Evolutionary conservation across 2,888 invertebrate genomes (phyloP).

Genomic region (Apamea anceps): DNA sequence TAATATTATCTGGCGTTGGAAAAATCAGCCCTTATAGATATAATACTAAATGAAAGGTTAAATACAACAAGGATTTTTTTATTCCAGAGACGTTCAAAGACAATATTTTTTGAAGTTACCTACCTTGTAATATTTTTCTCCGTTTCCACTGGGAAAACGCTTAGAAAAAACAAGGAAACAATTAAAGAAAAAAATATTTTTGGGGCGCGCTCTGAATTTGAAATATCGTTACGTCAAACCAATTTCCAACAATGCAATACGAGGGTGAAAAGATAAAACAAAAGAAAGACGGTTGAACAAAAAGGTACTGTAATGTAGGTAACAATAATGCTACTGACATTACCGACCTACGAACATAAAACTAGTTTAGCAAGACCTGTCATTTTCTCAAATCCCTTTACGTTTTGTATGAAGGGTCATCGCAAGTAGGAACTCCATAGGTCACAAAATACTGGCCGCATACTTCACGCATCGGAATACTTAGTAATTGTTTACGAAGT

Average conservation of each 20-base stretch:
- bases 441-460: constrained; percentile 59
- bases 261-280: constrained; percentile 4
- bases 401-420: constrained; percentile 30
- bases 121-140: neutral
- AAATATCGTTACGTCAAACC: constrained; percentile 33
- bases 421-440: constrained; percentile 47
- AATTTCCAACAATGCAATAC: constrained; percentile 29
- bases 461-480: constrained; percentile 68
- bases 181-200: constrained; percentile 3
- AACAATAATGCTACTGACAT: constrained; percentile 60
- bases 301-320: constrained; percentile 2
- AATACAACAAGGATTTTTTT: neutral
- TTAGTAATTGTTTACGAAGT: constrained; percentile 72
- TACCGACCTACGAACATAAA: constrained; percentile 41
- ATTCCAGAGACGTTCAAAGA: neutral
- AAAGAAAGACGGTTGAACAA: constrained; percentile 20
- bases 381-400: constrained; percentile 32
- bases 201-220: constrained; percentile 18
- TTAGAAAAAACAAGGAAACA: neutral
- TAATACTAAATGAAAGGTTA: neutral
- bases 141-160: neutral
- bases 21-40: too few species aligned
- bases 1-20: too few species aligned
- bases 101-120: neutral
- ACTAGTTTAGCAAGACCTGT: constrained; percentile 55